These are phyloP conservation scores for Nothobranchius furzeri DNA, from an alignment of 2,113 vertebrate genomes.

Conservation along the genomic window DNA sequence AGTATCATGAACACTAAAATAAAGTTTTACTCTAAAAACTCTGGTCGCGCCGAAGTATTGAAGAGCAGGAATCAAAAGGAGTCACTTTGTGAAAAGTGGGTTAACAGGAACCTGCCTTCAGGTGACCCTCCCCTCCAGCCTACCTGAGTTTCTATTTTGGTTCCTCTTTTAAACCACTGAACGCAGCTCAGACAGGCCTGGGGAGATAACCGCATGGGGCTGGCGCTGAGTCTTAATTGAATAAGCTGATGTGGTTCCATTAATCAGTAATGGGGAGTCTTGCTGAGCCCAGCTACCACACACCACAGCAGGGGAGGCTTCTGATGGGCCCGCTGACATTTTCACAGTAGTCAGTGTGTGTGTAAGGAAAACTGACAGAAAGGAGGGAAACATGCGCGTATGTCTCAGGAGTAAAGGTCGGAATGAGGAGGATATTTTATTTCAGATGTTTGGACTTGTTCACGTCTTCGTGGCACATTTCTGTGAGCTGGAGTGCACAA, in stretches of 20 bases:
- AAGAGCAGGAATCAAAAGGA: background rate
- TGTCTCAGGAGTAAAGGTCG: slow-evolving; percentile 43
- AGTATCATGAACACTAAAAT: background rate
- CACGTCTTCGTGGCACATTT: slow-evolving; percentile 12
- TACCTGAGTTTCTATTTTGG: background rate
- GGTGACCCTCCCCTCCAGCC: slow-evolving; percentile 18
- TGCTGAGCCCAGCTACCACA: slow-evolving; percentile 63
- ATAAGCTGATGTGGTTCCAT: slow-evolving; percentile 66
- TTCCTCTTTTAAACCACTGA: slow-evolving; percentile 37
- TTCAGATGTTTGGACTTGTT: slow-evolving; percentile 30
- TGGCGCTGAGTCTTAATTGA: slow-evolving; percentile 69
- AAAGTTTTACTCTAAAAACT: background rate
- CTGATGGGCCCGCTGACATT: slow-evolving; percentile 72
- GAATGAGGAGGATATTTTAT: slow-evolving; percentile 35
- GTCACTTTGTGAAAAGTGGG: slow-evolving; percentile 18
- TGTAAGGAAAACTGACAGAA: slow-evolving; percentile 28
- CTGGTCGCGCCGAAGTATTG: background rate
- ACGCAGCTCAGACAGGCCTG: slow-evolving; percentile 53
- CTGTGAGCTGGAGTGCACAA: slow-evolving; percentile 16
- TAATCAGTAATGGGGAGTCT: slow-evolving; percentile 72
- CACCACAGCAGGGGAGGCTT: slow-evolving; percentile 56
- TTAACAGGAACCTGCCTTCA: slow-evolving; percentile 17
- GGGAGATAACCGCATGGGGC: slow-evolving; percentile 64
- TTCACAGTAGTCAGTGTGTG: slow-evolving; percentile 57
- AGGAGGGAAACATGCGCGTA: slow-evolving; percentile 21